Percentiles rank a stretch among this genome's conserved stretches.
Evolutionary conservation across 1,140 invertebrate species (phyloP).

Genomic region (Solen grandis): DNA sequence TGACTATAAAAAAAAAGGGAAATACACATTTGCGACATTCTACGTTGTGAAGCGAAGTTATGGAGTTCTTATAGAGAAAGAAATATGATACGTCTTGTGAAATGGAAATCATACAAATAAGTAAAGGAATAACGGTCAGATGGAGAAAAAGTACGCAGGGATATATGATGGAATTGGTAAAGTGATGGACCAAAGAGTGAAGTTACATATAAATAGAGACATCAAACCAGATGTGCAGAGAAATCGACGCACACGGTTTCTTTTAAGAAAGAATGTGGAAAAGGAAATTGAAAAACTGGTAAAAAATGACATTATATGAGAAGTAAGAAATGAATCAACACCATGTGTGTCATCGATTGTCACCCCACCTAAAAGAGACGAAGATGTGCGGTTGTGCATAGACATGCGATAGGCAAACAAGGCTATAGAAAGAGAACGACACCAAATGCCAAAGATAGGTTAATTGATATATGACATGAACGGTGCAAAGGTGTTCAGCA

Average conservation of each 20-base stretch:
- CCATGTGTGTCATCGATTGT: slow-evolving; percentile 67
- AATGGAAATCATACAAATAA: background rate
- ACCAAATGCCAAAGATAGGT: slow-evolving; percentile 71
- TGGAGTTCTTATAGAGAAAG: background rate
- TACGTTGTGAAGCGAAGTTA: background rate
- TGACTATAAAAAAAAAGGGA: background rate
- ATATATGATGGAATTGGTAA: slow-evolving; percentile 61
- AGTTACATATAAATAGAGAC: slow-evolving; percentile 63
- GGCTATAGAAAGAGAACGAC: slow-evolving; percentile 68
- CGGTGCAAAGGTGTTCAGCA: slow-evolving; percentile 64
- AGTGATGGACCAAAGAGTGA: slow-evolving; percentile 57
- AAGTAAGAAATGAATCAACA: slow-evolving; percentile 37
- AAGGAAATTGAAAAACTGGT: slow-evolving; percentile 60
- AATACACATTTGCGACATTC: background rate
- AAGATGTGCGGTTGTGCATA: slow-evolving; percentile 70
- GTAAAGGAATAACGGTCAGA: no score
- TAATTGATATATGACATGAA: slow-evolving; percentile 68
- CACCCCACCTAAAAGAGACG: slow-evolving; percentile 64
- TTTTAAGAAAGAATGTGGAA: slow-evolving; percentile 50
- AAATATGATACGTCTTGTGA: slow-evolving; percentile 16
- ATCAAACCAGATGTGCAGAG: slow-evolving; percentile 56
- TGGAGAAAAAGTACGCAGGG: slow-evolving; percentile 32
- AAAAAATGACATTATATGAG: slow-evolving; percentile 56
- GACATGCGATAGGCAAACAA: slow-evolving; percentile 70
- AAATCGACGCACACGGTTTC: slow-evolving; percentile 61